Evolutionary conservation across 1,140 invertebrate genomes (phyloP), one percentile per base, ranked within the genome.

Genomic region (Polypedilum pembai): DNA sequence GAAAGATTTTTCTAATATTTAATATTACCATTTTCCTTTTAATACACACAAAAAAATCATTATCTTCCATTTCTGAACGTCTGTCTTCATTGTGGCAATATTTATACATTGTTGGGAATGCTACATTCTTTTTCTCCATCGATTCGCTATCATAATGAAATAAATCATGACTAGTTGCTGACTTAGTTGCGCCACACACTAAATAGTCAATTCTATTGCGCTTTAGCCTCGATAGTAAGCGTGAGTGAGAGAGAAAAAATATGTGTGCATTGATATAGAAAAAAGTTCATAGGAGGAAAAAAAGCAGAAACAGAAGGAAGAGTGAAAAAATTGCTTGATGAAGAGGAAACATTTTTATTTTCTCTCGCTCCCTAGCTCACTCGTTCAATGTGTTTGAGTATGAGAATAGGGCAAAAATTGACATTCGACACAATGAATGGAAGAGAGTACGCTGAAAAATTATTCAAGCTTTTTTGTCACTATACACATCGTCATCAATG

Each of bases 391-490:
- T 56, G n/a, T 56, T n/a, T 56, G n/a, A 12, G 45, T 56, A 15
- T 56, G 45, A 56, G 45, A 56, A 45, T n/a, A 56, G 45, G 45
- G 45, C n/a, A 56, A 15, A 56, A 56, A 56, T 56, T n/a, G 45
- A 56, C 45, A 56, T 56, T 56, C 45, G 45, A 56, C 45, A 56
- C 45, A 56, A 56, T 56, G 45, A 12, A 56, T 12, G 45, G 45
- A 56, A n/a, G 45, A 56, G n/a, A 56, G 12, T 15, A n/a, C 12
- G n/a, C n/a, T 18, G 65, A 69, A 69, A 69, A 69, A 69, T 69
- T 69, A 69, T 69, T 69, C 65, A 20, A 69, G 65, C 65, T 69
- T 69, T 69, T 69, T 69, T 69, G 65, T 69, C 65, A 69, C 65
- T 56, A 15, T 56, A 56, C 10, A 56, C 45, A 56, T 56, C 45